Percentiles rank a stretch among this genome's conserved stretches.
phyloP scores from a whole-genome alignment of 2,888 invertebrate species.

The Lydus trimaculatus region DNA sequence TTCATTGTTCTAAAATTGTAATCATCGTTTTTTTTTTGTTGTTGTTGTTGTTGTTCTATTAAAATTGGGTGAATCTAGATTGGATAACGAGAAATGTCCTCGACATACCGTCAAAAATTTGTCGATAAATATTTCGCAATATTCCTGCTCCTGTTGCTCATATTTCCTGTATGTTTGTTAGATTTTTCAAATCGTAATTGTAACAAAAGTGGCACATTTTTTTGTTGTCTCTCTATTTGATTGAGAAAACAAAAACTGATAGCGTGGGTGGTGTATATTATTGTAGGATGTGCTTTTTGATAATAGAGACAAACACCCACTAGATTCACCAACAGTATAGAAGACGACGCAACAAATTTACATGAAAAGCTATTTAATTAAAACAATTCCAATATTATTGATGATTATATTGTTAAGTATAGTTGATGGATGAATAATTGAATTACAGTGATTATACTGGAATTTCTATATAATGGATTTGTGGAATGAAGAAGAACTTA shows the following conservation, averaged over 20 bases:
- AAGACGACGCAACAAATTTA: neutral
- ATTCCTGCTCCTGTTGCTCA: neutral
- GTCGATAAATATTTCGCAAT: slow-evolving; percentile 1
- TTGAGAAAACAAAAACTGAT: neutral
- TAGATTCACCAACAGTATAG: neutral
- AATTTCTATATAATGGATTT: neutral
- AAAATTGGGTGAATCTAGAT: neutral
- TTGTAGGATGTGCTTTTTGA: slow-evolving; percentile 2
- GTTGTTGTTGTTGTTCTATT: neutral
- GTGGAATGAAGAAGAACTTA: slow-evolving; percentile 26
- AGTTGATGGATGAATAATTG: neutral
- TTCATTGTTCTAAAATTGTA: slow-evolving; percentile 2
- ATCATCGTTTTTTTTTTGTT: neutral
- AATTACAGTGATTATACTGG: neutral
- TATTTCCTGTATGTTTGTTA: neutral
- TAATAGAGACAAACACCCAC: neutral
- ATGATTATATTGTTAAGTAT: slow-evolving; percentile 1
- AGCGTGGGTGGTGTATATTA: neutral
- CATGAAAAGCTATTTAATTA: too few relatives aligned
- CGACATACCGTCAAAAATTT: neutral
- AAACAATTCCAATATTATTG: neutral
- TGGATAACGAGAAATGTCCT: neutral
- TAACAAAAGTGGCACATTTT: slow-evolving; percentile 2
- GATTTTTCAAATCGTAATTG: neutral
- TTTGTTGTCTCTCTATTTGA: neutral